Evolutionary conservation across 2,797 vertebrate species (phyloP).

Genomic region (Amblyopsis hoosieri): DNA sequence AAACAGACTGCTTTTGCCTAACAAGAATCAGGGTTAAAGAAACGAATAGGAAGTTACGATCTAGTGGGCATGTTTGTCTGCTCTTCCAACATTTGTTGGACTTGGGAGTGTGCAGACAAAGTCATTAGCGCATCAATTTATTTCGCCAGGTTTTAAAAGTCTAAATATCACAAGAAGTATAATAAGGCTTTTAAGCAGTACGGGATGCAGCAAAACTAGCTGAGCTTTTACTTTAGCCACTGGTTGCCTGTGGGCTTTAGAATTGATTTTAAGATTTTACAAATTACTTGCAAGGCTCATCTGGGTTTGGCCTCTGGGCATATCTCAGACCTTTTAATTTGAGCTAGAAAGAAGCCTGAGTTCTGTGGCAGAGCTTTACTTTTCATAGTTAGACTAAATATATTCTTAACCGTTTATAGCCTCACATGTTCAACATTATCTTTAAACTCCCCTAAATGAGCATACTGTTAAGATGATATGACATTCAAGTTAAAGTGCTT

Average conservation of each 20-base stretch:
- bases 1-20: too few species aligned
- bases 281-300: not conserved
- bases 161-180: not conserved
- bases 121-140: not conserved
- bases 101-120: not conserved
- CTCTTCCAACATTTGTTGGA: too few species aligned
- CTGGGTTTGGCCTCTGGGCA: not conserved
- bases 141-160: not conserved
- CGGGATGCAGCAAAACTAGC: not conserved
- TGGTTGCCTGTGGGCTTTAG: not conserved
- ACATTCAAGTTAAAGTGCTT: too few species aligned
- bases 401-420: too few species aligned
- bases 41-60: too few species aligned
- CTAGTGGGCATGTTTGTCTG: too few species aligned
- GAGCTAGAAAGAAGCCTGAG: not conserved
- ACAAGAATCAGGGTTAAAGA: too few species aligned
- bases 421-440: too few species aligned
- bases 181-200: not conserved
- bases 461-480: too few species aligned
- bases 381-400: not conserved
- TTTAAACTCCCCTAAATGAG: too few species aligned
- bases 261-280: not conserved
- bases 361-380: not conserved
- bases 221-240: not conserved
- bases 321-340: not conserved